These are phyloP conservation scores for Megalops cyprinoides DNA, from an alignment of 2,797 vertebrate genomes.

Conservation along the genomic window DNA sequence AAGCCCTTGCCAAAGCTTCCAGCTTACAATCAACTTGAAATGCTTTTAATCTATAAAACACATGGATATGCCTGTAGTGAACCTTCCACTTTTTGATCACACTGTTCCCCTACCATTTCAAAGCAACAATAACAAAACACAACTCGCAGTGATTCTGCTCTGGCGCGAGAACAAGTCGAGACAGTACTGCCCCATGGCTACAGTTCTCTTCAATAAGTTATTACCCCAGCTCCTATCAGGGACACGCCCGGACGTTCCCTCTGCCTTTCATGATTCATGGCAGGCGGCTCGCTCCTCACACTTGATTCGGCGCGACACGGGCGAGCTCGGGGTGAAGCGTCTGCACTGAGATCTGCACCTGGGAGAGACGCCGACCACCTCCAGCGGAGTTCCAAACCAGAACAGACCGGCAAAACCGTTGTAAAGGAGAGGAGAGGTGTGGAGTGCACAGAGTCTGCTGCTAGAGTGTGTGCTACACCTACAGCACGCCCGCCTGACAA, in stretches of 20 bases:
- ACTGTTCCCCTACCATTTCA: slow-evolving; percentile 9
- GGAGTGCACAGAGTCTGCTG: neutral
- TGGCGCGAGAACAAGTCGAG: slow-evolving; percentile 59
- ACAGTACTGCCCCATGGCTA: slow-evolving; percentile 46
- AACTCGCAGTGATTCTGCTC: slow-evolving; percentile 40
- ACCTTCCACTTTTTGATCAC: slow-evolving; percentile 22
- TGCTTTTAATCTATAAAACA: slow-evolving; percentile 6
- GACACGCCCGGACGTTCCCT: slow-evolving; percentile 48
- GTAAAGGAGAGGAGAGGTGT: neutral
- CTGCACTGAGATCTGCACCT: slow-evolving; percentile 19
- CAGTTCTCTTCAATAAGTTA: slow-evolving; percentile 58
- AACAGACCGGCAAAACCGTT: neutral
- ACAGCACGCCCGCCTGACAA: neutral
- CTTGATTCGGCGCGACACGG: slow-evolving; percentile 13
- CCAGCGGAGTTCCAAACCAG: neutral
- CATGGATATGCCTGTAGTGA: slow-evolving; percentile 18
- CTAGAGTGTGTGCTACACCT: neutral
- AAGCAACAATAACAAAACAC: slow-evolving; percentile 44
- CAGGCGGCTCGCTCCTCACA: slow-evolving; percentile 15
- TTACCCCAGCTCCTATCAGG: slow-evolving; percentile 58
- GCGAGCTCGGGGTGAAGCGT: slow-evolving; percentile 7
- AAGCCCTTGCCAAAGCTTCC: slow-evolving; percentile 1
- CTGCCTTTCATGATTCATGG: slow-evolving; percentile 56
- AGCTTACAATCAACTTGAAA: slow-evolving; percentile 3
- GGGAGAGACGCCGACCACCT: neutral